These are phyloP conservation scores for Baronia brevicornis DNA, from an alignment of 2,888 invertebrate genomes.

Conservation along the genomic window DNA sequence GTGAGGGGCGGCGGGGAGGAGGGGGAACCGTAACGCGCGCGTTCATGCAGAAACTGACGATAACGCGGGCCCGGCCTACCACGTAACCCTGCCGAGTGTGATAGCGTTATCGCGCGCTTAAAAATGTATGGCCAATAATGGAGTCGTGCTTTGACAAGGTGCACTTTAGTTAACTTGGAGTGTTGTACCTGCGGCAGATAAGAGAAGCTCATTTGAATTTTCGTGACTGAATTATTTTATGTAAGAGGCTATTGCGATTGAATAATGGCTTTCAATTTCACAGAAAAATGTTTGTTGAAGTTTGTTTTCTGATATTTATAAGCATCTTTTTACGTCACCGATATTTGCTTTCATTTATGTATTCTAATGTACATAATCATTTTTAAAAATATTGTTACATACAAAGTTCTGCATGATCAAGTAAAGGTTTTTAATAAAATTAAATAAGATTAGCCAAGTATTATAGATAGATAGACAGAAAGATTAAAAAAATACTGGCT, in stretches of 20 bases:
- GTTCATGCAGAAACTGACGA: conserved; percentile 75
- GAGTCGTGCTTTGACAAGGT: conserved; percentile 40
- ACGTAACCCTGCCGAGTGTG: conserved; percentile 59
- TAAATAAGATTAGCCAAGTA: too few relatives aligned
- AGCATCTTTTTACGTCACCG: too few relatives aligned
- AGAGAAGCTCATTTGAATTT: conserved; percentile 11
- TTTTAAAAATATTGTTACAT: too few relatives aligned
- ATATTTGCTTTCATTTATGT: too few relatives aligned
- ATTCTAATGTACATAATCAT: too few relatives aligned
- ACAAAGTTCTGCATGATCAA: too few relatives aligned
- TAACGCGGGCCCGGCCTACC: conserved; percentile 68
- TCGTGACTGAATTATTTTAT: conserved; percentile 9
- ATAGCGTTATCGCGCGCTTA: conserved; percentile 58
- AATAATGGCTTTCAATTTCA: too few relatives aligned
- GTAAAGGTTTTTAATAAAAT: too few relatives aligned
- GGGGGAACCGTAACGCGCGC: conserved; percentile 60
- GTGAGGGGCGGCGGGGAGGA: conserved; percentile 21
- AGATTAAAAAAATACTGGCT: too few relatives aligned
- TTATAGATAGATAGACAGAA: too few relatives aligned
- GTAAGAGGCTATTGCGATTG: background rate
- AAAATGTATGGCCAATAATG: conserved; percentile 71
- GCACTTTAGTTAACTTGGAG: conserved; percentile 26
- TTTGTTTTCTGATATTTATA: too few relatives aligned
- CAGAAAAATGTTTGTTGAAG: too few relatives aligned
- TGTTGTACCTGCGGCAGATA: conserved; percentile 12